These are phyloP conservation scores for Triops longicaudatus DNA, from an alignment of 1,140 invertebrate species.

Conservation along the genomic window DNA sequence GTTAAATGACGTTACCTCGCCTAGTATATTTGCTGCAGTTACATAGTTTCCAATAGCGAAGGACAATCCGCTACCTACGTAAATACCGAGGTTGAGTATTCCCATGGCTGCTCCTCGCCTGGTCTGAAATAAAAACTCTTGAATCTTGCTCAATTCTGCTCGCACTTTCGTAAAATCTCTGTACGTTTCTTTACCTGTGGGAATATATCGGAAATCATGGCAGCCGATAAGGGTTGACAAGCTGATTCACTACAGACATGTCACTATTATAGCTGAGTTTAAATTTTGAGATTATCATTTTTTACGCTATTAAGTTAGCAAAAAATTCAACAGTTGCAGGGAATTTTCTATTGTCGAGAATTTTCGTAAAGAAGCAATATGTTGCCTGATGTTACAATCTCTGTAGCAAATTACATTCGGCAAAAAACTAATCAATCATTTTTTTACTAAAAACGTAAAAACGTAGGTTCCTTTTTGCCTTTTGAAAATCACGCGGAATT, in stretches of 20 bases:
- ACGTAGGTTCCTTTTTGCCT: no score
- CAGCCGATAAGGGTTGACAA: conserved; percentile 79
- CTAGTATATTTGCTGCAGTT: conserved; percentile 64
- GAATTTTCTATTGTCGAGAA: no score
- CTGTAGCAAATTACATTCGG: no score
- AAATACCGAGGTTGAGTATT: conserved; percentile 93
- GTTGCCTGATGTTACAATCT: no score
- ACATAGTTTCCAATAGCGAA: conserved; percentile 85
- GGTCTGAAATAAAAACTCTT: conserved; percentile 40
- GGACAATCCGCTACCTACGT: conserved; percentile 84
- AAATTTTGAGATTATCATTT: no score
- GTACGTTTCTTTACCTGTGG: conserved; percentile 47
- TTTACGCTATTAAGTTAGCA: no score
- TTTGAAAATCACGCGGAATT: not conserved
- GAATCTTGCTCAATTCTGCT: not conserved
- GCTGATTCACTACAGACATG: conserved; percentile 60
- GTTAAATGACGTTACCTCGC: conserved; percentile 48
- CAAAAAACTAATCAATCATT: no score
- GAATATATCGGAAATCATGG: conserved; percentile 76
- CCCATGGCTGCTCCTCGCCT: conserved; percentile 80
- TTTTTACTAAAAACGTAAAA: no score
- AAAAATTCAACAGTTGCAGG: no score
- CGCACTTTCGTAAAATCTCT: no score
- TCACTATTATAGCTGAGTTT: no score
- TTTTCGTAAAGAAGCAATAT: no score